Evolutionary conservation across 2,888 invertebrate species (phyloP).

Genomic region (Oscheius sp.): DNA sequence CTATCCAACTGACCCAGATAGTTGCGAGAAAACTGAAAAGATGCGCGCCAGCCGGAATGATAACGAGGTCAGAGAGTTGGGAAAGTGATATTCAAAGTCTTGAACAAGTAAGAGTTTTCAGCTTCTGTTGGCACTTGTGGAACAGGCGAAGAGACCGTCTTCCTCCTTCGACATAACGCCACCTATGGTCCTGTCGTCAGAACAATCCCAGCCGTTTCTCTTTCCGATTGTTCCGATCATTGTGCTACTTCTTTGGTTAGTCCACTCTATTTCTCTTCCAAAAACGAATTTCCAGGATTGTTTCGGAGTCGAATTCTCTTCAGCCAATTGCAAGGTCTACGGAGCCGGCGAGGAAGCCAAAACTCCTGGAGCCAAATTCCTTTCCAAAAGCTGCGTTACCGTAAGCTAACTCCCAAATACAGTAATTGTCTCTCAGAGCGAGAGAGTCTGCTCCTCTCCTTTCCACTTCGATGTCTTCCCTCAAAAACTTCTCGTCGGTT

Average conservation of each 20-base stretch:
- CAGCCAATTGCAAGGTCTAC: conserved; percentile 57
- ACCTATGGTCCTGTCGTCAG: conserved; percentile 58
- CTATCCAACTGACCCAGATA: conserved; percentile 23
- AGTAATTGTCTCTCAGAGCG: conserved; percentile 44
- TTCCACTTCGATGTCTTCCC: conserved; percentile 69
- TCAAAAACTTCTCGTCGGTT: conserved; percentile 69
- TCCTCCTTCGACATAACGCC: conserved; percentile 67
- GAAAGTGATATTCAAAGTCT: neutral
- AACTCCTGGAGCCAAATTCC: conserved; percentile 40
- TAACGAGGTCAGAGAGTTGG: conserved; percentile 15
- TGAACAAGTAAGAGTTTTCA: conserved; percentile 35
- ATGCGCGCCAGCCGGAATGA: neutral
- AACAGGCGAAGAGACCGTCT: conserved; percentile 59
- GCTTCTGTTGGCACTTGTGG: conserved; percentile 55
- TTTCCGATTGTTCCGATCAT: conserved; percentile 67
- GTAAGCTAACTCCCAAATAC: conserved; percentile 30
- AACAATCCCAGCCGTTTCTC: conserved; percentile 53
- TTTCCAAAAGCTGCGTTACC: conserved; percentile 66
- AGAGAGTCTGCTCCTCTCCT: conserved; percentile 67
- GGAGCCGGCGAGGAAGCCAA: conserved; percentile 45
- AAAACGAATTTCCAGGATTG: conserved; percentile 62
- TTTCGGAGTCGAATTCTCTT: conserved; percentile 61
- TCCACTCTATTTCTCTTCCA: conserved; percentile 3
- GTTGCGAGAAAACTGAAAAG: conserved; percentile 19
- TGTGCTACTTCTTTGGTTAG: conserved; percentile 58